Conservation (phyloP, 2,888 invertebrate species). For the Esperia sulphurella region DNA sequence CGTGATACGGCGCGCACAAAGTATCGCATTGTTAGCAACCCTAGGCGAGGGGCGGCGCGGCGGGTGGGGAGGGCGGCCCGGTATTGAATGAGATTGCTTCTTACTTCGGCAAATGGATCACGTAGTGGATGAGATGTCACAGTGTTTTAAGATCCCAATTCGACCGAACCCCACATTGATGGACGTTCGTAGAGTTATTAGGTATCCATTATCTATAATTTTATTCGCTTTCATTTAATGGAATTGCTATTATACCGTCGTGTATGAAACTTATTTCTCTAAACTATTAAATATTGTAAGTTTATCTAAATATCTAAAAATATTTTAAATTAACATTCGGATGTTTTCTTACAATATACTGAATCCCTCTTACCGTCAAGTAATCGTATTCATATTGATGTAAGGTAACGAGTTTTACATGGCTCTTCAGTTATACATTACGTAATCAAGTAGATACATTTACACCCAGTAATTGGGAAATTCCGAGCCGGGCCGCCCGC, state of each 20-base stretch:
- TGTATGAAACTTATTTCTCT: too few relatives aligned
- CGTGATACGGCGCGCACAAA: conserved; percentile 63
- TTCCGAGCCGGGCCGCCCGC: conserved; percentile 58
- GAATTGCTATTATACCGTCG: too few relatives aligned
- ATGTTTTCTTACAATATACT: too few relatives aligned
- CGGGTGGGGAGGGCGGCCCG: conserved; percentile 38
- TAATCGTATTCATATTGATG: too few relatives aligned
- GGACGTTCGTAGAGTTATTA: conserved; percentile 45
- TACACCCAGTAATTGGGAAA: conserved; percentile 76
- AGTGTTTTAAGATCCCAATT: conserved; percentile 80
- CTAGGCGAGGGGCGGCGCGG: conserved; percentile 34
- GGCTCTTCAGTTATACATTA: conserved; percentile 45
- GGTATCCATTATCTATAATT: conserved; percentile 2
- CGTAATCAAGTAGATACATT: conserved; percentile 71
- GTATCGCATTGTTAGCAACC: conserved; percentile 64
- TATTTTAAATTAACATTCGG: too few relatives aligned
- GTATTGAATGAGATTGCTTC: conserved; percentile 81
- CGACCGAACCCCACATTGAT: conserved; percentile 48
- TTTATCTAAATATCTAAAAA: too few relatives aligned
- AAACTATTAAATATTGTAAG: too few relatives aligned
- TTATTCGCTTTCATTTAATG: background rate
- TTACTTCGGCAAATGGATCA: conserved; percentile 81
- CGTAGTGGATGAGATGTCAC: conserved; percentile 81
- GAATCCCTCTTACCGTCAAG: too few relatives aligned
- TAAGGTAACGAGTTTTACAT: background rate